A percentile compares a stretch with the other conserved stretches of the same genome.
Evolutionary conservation across 1,140 invertebrate species (phyloP).

Genomic region (Formica exsecta): DNA sequence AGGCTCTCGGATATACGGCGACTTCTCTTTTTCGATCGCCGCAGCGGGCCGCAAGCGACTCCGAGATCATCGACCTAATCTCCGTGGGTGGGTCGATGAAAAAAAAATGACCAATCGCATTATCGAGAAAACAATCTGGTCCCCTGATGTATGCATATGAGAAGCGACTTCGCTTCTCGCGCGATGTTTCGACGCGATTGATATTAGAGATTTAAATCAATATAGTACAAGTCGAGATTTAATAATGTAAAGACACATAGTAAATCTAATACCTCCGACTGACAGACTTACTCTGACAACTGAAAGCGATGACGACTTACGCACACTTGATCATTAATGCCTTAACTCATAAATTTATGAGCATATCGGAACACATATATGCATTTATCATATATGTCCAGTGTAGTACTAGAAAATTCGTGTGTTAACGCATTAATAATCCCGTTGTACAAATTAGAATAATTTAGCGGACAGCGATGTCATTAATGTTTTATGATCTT

Average conservation of each 20-base stretch:
- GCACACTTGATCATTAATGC: no score
- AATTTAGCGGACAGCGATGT: slow-evolving; percentile 3
- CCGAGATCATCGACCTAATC: not conserved
- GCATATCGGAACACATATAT: no score
- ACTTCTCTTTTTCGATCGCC: slow-evolving; percentile 43
- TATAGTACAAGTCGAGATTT: not conserved
- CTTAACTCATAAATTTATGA: no score
- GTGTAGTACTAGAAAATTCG: no score
- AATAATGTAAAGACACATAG: not conserved
- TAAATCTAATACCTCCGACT: slow-evolving; percentile 10
- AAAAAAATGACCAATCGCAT: not conserved
- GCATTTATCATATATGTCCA: no score
- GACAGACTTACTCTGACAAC: not conserved
- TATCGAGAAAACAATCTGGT: not conserved
- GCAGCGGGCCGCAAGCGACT: not conserved
- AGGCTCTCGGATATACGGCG: not conserved
- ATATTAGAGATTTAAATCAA: not conserved
- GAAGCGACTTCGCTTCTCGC: not conserved
- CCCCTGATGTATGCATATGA: not conserved
- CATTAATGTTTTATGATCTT: slow-evolving; percentile 33
- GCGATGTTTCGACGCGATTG: not conserved
- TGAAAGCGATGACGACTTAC: not conserved
- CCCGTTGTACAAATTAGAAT: not conserved
- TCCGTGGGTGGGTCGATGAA: no score
- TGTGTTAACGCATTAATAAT: no score